Percentiles rank a stretch among this genome's conserved stretches.
phyloP scores from a whole-genome alignment of 2,113 vertebrate genomes.

The Hyaena hyaena region DNA sequence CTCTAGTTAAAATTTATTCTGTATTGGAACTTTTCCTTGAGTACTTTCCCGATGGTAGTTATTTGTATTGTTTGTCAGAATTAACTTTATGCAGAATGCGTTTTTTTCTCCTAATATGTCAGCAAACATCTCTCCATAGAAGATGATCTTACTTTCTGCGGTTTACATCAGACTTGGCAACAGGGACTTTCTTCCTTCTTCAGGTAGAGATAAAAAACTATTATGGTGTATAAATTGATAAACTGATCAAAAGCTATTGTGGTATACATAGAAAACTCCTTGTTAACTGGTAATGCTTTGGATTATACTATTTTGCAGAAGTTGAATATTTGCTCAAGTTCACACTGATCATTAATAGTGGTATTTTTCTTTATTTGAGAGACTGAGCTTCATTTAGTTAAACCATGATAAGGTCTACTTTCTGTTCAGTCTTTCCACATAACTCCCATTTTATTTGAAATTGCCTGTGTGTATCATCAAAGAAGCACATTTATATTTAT shows the following conservation, averaged over 20 bases:
- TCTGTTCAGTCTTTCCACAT: background rate
- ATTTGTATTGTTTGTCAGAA: background rate
- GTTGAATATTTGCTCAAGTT: background rate
- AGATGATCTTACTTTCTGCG: background rate
- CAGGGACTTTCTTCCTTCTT: background rate
- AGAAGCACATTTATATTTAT: background rate
- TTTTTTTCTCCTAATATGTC: background rate
- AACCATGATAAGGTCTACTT: background rate
- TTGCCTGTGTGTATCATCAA: conserved; percentile 5
- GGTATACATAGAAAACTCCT: background rate
- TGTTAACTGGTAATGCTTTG: background rate
- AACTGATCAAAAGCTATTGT: background rate
- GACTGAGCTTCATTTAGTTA: conserved; percentile 31
- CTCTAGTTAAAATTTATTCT: background rate
- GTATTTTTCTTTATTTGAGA: background rate
- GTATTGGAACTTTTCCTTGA: background rate
- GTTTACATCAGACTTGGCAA: background rate
- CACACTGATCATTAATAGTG: background rate
- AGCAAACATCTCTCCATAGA: background rate
- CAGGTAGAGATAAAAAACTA: background rate
- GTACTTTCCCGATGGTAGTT: background rate
- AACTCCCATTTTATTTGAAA: background rate
- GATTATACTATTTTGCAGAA: background rate
- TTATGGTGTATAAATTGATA: background rate
- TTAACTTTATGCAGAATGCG: background rate